These are phyloP conservation scores for Crocuta crocuta DNA, from an alignment of 2,113 vertebrate genomes.

Conservation along the genomic window DNA sequence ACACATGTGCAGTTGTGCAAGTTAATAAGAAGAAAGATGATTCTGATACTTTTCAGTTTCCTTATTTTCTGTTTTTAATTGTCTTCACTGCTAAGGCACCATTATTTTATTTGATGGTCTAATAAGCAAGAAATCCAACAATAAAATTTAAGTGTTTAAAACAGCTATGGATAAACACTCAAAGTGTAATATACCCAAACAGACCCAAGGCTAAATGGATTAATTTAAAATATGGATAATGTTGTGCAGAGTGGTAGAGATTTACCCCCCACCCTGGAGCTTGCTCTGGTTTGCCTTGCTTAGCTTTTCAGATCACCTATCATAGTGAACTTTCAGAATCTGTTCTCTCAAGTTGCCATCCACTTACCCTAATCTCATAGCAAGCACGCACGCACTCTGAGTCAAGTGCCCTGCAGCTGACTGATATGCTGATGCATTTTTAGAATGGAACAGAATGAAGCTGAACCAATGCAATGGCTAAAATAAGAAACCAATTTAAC, in stretches of 20 bases:
- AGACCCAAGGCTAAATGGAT: not conserved
- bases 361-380: conserved; percentile 74
- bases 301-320: conserved; percentile 9
- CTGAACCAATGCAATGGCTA: conserved; percentile 73
- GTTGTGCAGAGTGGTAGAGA: not conserved
- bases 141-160: conserved; percentile 72
- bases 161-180: conserved; percentile 68
- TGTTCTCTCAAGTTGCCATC: conserved; percentile 55
- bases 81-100: conserved; percentile 75
- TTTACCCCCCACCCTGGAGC: not conserved
- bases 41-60: conserved; percentile 77
- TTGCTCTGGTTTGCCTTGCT: not conserved
- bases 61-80: conserved; percentile 79
- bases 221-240: not conserved
- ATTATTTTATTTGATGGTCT: conserved; percentile 79
- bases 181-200: not conserved
- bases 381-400: not conserved
- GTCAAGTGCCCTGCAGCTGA: conserved; percentile 81
- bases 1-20: conserved; percentile 77
- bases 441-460: conserved; percentile 82
- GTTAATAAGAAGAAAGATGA: conserved; percentile 78
- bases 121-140: conserved; percentile 73
- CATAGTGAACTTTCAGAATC: conserved; percentile 52
- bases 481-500: conserved; percentile 84
- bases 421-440: conserved; percentile 81